Evolutionary conservation across 2,888 invertebrate genomes (phyloP).

Genomic region (Dasysyrphus tricinctus): DNA sequence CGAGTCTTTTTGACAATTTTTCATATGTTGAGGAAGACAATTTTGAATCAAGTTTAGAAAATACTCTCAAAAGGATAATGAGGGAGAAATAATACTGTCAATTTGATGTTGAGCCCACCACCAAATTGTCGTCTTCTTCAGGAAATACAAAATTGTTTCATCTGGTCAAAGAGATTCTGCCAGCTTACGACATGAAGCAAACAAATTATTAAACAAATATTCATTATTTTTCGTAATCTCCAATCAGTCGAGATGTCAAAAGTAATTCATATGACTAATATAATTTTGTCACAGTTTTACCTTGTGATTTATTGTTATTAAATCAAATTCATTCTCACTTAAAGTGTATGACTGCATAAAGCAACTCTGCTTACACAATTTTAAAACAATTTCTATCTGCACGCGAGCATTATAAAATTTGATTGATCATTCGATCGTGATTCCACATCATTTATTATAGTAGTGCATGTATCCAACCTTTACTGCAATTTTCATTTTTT

Average conservation of each 20-base stretch:
- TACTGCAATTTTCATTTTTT: neutral
- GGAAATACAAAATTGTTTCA: too few species aligned
- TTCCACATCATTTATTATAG: neutral
- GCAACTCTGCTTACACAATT: neutral
- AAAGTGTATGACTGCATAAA: neutral
- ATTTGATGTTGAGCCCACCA: too few species aligned
- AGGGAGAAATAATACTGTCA: too few species aligned
- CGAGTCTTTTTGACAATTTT: too few species aligned
- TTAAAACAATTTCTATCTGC: neutral
- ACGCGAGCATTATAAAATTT: neutral
- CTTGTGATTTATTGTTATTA: neutral
- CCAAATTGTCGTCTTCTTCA: too few species aligned
- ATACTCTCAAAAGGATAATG: too few species aligned
- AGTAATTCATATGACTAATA: neutral
- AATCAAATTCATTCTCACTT: neutral
- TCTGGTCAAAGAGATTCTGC: too few species aligned
- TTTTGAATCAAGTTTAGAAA: too few species aligned
- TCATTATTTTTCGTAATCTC: neutral
- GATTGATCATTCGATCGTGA: slow-evolving; percentile 15
- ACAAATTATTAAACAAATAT: too few species aligned
- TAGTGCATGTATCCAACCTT: neutral
- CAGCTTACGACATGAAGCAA: too few species aligned
- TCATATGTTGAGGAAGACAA: too few species aligned
- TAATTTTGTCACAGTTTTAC: neutral
- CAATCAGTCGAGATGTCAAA: neutral